These are phyloP conservation scores for Porites lobata DNA, from an alignment of 92 coral and sea anemone genomes.

Conservation along the genomic window DNA sequence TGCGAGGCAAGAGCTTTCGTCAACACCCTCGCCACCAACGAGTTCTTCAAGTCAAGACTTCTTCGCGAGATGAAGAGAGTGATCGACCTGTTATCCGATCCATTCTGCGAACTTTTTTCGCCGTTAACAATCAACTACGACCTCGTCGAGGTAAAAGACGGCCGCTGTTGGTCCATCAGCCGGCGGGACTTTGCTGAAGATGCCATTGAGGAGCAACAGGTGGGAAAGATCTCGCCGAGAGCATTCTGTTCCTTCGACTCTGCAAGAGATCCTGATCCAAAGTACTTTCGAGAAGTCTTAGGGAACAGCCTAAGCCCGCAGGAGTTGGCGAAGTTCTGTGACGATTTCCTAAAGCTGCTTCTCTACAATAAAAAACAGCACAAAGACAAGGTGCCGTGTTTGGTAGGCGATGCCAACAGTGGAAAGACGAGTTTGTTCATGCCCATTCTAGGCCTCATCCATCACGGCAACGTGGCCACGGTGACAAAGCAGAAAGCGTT, in stretches of 20 bases:
- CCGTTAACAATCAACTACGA: background rate
- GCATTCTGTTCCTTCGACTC: slow-evolving; percentile 25
- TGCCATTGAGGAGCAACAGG: slow-evolving; percentile 4
- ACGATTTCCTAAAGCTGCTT: background rate
- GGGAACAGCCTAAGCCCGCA: slow-evolving; percentile 39
- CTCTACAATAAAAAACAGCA: background rate
- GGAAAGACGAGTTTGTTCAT: background rate
- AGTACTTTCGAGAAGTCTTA: slow-evolving; percentile 22
- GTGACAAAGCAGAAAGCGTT: background rate
- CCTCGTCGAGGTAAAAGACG: slow-evolving; percentile 31
- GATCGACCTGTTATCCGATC: slow-evolving; percentile 4
- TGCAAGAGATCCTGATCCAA: slow-evolving; percentile 42
- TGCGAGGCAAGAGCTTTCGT: slow-evolving; percentile 26
- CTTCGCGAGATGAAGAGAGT: background rate
- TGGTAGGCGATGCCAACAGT: background rate
- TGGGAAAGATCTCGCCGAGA: slow-evolving; percentile 34
- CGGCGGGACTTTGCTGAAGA: slow-evolving; percentile 1
- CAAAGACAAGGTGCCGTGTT: background rate
- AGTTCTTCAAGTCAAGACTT: slow-evolving; percentile 37
- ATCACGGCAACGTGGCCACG: background rate
- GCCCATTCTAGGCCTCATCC: background rate
- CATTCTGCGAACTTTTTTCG: background rate
- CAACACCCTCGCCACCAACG: slow-evolving; percentile 47
- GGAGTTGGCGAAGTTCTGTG: background rate
- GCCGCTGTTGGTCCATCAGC: slow-evolving; percentile 29